phyloP scores from a whole-genome alignment of 2,797 vertebrate genomes.

The Chelmon rostratus region DNA sequence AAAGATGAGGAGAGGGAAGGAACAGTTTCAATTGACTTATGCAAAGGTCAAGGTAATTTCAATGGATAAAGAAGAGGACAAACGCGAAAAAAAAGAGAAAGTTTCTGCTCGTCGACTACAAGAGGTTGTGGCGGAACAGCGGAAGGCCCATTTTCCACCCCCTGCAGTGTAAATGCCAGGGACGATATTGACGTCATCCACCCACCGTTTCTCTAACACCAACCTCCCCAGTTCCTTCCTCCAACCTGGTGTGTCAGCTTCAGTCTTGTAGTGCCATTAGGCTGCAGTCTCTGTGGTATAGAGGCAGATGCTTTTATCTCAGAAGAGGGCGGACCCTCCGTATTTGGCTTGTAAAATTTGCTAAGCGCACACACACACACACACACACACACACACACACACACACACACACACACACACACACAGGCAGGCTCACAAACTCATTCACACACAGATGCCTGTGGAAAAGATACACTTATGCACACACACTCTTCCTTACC shows the following conservation, averaged over 20 bases:
- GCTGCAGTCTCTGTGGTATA: constrained; percentile 63
- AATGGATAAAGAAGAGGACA: constrained; percentile 39
- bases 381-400: constrained; percentile 10
- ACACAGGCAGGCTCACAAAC: constrained; percentile 6
- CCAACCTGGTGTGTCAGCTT: constrained; percentile 53
- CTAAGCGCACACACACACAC: constrained; percentile 30
- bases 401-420: constrained; percentile 4
- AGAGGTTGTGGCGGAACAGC: constrained; percentile 26
- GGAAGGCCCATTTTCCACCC: constrained; percentile 29
- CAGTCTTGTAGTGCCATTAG: constrained; percentile 63
- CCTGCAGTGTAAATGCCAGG: constrained; percentile 59
- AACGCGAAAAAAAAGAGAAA: constrained; percentile 7
- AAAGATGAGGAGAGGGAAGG: constrained; percentile 35
- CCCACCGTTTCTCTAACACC: constrained; percentile 21
- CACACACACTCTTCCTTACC: constrained; percentile 51
- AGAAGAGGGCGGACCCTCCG: constrained; percentile 51
- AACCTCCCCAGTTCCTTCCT: background rate
- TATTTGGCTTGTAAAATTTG: constrained; percentile 68
- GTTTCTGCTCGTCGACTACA: constrained; percentile 29
- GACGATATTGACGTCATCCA: constrained; percentile 49
- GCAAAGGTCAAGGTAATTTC: constrained; percentile 70
- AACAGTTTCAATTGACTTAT: constrained; percentile 54
- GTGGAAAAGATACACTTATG: constrained; percentile 37
- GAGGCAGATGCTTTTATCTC: constrained; percentile 72
- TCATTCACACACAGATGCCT: constrained; percentile 29